A percentile compares a stretch with the other conserved stretches of the same genome.
These are phyloP conservation scores for Cheilosia impressa DNA, from an alignment of 2,888 invertebrate genomes.

Conservation along the genomic window DNA sequence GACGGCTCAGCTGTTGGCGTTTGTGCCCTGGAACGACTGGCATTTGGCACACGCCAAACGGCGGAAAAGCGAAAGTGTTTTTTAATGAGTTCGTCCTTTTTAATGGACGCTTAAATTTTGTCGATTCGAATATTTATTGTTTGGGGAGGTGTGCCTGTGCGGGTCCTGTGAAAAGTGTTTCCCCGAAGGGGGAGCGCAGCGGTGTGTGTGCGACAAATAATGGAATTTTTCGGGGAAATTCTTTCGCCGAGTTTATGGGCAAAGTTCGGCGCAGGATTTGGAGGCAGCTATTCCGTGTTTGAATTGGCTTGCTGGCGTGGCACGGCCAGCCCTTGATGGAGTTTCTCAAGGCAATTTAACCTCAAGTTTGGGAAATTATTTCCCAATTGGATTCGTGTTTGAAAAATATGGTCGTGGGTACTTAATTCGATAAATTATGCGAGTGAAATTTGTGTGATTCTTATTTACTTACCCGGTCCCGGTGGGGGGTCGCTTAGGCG, in stretches of 20 bases:
- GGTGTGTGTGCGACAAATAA: too few species aligned
- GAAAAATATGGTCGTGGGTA: constrained; percentile 8
- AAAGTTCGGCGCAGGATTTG: constrained; percentile 37
- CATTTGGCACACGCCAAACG: constrained; percentile 32
- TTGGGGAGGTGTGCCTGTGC: not conserved
- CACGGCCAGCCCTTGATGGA: constrained; percentile 36
- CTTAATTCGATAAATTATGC: not conserved
- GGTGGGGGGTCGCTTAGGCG: too few species aligned
- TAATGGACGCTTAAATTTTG: constrained; percentile 69
- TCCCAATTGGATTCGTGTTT: constrained; percentile 10
- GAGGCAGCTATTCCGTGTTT: constrained; percentile 1
- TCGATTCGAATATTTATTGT: constrained; percentile 67
- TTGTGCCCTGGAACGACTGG: not conserved
- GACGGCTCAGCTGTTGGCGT: constrained; percentile 71
- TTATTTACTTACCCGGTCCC: too few species aligned
- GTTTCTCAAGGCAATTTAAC: constrained; percentile 15
- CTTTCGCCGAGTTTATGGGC: constrained; percentile 40
- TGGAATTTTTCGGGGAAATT: constrained; percentile 38
- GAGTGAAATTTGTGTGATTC: not conserved
- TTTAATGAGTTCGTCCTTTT: constrained; percentile 68
- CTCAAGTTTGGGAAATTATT: constrained; percentile 29
- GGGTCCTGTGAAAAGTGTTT: not conserved
- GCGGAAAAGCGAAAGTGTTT: constrained; percentile 63
- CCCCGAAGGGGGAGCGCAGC: too few species aligned
- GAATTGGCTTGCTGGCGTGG: constrained; percentile 10